These are phyloP conservation scores for Grapholita molesta DNA, from an alignment of 1,140 invertebrate species.

Conservation along the genomic window DNA sequence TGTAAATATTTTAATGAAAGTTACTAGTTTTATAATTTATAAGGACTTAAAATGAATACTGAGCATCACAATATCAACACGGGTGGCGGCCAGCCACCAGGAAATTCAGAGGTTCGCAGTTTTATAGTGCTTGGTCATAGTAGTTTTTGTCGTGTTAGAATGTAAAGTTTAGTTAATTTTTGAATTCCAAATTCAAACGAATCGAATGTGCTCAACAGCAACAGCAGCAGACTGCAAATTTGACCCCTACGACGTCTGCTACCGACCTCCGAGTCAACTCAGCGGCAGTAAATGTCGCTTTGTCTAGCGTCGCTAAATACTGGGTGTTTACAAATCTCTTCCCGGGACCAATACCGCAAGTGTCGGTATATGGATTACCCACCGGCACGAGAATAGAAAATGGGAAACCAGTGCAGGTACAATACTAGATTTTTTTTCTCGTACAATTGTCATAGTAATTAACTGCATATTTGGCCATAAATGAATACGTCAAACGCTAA, in stretches of 20 bases:
- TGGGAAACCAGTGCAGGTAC: slow-evolving; percentile 80
- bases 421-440: slow-evolving; percentile 11
- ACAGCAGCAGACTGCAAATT: slow-evolving; percentile 48
- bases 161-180: slow-evolving; percentile 34
- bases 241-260: slow-evolving; percentile 76
- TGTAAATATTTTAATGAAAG: slow-evolving; percentile 61
- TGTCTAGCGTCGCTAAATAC: slow-evolving; percentile 82
- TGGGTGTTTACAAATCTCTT: slow-evolving; percentile 83
- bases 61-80: slow-evolving; percentile 77
- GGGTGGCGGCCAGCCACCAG: slow-evolving; percentile 75
- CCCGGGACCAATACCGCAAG: slow-evolving; percentile 81
- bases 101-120: slow-evolving; percentile 76
- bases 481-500: too few relatives aligned
- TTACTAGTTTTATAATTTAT: slow-evolving; percentile 30
- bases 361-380: slow-evolving; percentile 80
- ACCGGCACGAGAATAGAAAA: slow-evolving; percentile 76
- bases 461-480: not conserved
- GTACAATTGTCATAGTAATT: not conserved
- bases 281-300: slow-evolving; percentile 79
- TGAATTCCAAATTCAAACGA: slow-evolving; percentile 62
- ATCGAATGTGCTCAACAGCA: slow-evolving; percentile 52
- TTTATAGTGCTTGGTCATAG: slow-evolving; percentile 43
- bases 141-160: slow-evolving; percentile 29
- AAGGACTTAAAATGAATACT: slow-evolving; percentile 75
- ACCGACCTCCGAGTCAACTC: slow-evolving; percentile 80